These are phyloP conservation scores for Platalea minor DNA, from an alignment of 2,797 vertebrate species.

Conservation along the genomic window DNA sequence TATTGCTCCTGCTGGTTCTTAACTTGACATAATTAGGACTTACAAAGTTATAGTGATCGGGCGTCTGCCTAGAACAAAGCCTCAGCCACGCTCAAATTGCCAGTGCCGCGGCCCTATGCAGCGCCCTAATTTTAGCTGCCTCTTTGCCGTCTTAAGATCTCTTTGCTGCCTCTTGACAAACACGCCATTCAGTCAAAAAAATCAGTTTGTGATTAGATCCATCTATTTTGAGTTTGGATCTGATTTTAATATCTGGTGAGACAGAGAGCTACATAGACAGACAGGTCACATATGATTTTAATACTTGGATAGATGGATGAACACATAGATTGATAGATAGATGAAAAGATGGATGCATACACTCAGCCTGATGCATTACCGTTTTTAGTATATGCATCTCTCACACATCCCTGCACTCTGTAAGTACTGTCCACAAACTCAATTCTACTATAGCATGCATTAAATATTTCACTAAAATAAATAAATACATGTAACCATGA, in stretches of 20 bases:
- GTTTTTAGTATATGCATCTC: neutral
- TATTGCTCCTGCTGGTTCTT: conserved; percentile 46
- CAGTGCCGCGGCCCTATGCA: neutral
- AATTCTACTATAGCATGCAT: neutral
- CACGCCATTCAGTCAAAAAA: conserved; percentile 3
- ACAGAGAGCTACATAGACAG: conserved; percentile 20
- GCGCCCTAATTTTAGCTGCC: neutral
- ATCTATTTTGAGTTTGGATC: neutral
- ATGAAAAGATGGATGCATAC: conserved; percentile 18
- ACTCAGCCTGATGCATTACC: neutral
- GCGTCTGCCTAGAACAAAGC: conserved; percentile 55
- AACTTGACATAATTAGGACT: conserved; percentile 56
- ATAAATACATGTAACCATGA: conserved; percentile 19
- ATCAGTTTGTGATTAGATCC: neutral
- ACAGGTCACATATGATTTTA: conserved; percentile 49
- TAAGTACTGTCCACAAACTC: conserved; percentile 22
- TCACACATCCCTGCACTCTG: neutral
- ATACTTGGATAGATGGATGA: conserved; percentile 45
- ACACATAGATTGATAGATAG: conserved; percentile 16
- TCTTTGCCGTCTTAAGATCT: neutral
- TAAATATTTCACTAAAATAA: conserved; percentile 58
- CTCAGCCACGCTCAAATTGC: neutral
- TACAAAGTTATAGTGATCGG: conserved; percentile 28
- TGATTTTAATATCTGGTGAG: conserved; percentile 38
- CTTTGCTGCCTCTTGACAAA: neutral